phyloP scores from a whole-genome alignment of 2,888 invertebrate genomes.

The Metellina segmentata region DNA sequence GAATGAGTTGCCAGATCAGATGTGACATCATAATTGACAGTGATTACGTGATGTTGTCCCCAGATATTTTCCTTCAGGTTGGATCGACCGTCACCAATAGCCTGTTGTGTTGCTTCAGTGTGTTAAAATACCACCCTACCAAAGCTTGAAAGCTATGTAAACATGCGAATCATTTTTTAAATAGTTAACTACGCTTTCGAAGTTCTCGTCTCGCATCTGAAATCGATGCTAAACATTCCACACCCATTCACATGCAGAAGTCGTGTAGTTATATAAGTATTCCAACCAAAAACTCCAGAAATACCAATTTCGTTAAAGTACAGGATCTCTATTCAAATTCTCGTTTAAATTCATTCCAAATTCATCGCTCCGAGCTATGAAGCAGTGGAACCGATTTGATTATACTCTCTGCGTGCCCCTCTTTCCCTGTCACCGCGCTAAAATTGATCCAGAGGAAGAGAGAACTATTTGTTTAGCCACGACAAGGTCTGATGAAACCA shows the following conservation, averaged over 20 bases:
- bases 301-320: neutral
- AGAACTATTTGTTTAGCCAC: conserved; percentile 37
- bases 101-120: no score
- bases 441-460: conserved; percentile 40
- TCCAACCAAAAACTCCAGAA: neutral
- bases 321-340: neutral
- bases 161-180: no score
- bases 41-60: no score
- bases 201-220: neutral
- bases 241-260: neutral
- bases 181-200: no score
- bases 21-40: no score
- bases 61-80: no score
- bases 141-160: no score
- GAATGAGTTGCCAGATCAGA: no score
- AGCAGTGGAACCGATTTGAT: conserved; percentile 34
- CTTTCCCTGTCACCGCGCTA: conserved; percentile 12
- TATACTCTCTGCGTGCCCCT: conserved; percentile 16
- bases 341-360: conserved; percentile 34
- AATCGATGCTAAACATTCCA: neutral
- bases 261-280: neutral
- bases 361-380: conserved; percentile 31
- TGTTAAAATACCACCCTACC: no score
- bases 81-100: no score
- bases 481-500: conserved; percentile 6